phyloP scores from a whole-genome alignment of 2,797 vertebrate species.

The Pipistrellus pipistrellus region DNA sequence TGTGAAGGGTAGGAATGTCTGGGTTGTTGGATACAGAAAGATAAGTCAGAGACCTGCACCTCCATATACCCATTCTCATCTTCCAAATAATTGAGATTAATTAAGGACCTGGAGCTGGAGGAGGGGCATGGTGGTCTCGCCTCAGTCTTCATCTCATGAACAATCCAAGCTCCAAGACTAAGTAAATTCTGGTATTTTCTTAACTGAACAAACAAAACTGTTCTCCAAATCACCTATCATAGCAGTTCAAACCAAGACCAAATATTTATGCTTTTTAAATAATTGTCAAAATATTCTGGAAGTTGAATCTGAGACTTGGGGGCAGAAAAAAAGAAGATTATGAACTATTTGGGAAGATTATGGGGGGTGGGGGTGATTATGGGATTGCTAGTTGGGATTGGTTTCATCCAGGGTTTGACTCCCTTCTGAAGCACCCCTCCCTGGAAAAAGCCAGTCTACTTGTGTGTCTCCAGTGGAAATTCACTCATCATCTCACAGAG shows the following conservation, averaged over 20 bases:
- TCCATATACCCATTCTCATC: neutral
- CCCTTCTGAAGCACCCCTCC: neutral
- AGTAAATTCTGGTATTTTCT: slow-evolving; percentile 10
- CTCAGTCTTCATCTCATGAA: neutral
- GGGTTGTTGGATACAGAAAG: neutral
- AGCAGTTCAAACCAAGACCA: neutral
- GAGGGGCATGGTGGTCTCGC: neutral
- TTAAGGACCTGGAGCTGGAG: neutral
- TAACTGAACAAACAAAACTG: slow-evolving; percentile 30
- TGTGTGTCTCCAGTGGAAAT: neutral
- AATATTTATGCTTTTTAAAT: neutral
- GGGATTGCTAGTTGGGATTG: neutral
- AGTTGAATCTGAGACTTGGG: neutral
- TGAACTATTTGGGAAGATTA: neutral
- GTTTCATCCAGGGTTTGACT: neutral
- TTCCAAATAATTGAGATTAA: neutral
- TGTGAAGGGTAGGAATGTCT: neutral
- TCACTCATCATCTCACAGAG: neutral
- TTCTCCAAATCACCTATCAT: neutral
- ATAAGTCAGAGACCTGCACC: neutral
- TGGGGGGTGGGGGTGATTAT: neutral
- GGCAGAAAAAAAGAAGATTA: neutral
- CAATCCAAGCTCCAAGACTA: neutral
- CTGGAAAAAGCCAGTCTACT: neutral
- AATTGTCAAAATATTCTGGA: slow-evolving; percentile 33